A percentile compares a stretch with the other conserved stretches of the same genome.
These are phyloP conservation scores for Patella depressa DNA, from an alignment of 2,888 invertebrate species.

Conservation along the genomic window DNA sequence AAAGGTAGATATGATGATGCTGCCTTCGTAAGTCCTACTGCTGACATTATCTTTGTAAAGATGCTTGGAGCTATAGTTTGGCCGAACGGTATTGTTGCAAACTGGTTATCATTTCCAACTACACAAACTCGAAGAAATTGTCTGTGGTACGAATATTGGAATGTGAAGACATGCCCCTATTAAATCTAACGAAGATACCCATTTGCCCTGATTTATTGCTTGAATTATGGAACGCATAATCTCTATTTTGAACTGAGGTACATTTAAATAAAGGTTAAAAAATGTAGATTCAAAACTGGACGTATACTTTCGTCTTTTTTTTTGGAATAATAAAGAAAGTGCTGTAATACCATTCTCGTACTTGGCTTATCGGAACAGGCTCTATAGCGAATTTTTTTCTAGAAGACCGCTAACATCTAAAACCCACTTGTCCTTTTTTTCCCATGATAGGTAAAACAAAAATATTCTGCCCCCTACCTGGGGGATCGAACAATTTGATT, in stretches of 20 bases:
- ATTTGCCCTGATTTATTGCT: constrained; percentile 13
- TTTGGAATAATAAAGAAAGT: constrained; percentile 21
- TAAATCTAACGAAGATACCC: neutral
- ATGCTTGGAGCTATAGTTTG: neutral
- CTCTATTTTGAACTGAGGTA: constrained; percentile 28
- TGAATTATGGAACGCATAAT: constrained; percentile 13
- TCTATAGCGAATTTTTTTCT: constrained; percentile 12
- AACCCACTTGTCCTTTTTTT: constrained; percentile 21
- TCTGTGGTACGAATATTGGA: neutral
- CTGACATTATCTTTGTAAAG: constrained; percentile 1
- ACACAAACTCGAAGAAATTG: neutral
- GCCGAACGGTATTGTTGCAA: neutral
- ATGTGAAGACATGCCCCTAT: neutral
- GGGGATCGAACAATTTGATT: neutral
- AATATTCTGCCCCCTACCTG: constrained; percentile 19
- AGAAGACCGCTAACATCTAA: constrained; percentile 9
- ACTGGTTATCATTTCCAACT: neutral
- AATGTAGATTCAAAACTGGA: constrained; percentile 17
- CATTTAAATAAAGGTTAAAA: neutral
- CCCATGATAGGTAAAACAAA: constrained; percentile 12
- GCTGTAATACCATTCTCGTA: constrained; percentile 16
- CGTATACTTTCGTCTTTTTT: constrained; percentile 12
- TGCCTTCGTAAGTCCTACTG: neutral
- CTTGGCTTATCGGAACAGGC: neutral
- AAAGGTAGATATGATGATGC: neutral